These are phyloP conservation scores for Hyperoplus immaculatus DNA, from an alignment of 2,797 vertebrate species.

Conservation along the genomic window DNA sequence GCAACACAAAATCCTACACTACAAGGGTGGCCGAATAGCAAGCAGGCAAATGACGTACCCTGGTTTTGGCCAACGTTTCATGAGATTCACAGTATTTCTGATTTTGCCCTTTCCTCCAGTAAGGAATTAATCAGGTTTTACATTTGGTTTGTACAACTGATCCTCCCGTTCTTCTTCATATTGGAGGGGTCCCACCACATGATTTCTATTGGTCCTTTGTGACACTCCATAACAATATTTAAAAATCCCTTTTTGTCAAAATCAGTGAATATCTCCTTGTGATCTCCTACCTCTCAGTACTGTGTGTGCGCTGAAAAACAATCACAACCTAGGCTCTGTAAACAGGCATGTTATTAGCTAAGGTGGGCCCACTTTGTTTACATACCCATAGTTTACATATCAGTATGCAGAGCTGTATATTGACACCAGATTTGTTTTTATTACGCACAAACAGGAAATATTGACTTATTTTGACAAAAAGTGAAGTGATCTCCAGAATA, in stretches of 20 bases:
- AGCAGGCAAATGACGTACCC: constrained; percentile 18
- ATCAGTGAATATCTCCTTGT: too few species aligned
- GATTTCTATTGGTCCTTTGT: constrained; percentile 35
- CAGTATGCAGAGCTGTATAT: too few species aligned
- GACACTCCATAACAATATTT: constrained; percentile 43
- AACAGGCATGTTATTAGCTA: too few species aligned
- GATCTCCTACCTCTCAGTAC: too few species aligned
- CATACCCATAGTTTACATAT: too few species aligned
- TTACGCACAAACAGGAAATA: too few species aligned
- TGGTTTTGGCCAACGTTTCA: constrained; percentile 9
- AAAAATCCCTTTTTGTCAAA: constrained; percentile 3
- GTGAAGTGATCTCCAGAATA: too few species aligned
- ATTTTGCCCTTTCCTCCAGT: constrained; percentile 51
- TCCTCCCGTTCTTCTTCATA: constrained; percentile 48
- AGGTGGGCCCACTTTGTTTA: too few species aligned
- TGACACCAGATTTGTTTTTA: too few species aligned
- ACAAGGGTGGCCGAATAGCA: neutral
- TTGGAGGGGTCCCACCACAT: constrained; percentile 32
- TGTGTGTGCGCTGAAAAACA: too few species aligned
- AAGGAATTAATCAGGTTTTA: constrained; percentile 75
- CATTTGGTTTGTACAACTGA: constrained; percentile 75
- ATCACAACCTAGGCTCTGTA: too few species aligned
- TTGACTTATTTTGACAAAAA: too few species aligned
- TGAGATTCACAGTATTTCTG: constrained; percentile 46
- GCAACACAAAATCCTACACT: neutral